These are phyloP conservation scores for Gephyroberyx darwinii DNA, from an alignment of 2,797 vertebrate species.

Conservation along the genomic window DNA sequence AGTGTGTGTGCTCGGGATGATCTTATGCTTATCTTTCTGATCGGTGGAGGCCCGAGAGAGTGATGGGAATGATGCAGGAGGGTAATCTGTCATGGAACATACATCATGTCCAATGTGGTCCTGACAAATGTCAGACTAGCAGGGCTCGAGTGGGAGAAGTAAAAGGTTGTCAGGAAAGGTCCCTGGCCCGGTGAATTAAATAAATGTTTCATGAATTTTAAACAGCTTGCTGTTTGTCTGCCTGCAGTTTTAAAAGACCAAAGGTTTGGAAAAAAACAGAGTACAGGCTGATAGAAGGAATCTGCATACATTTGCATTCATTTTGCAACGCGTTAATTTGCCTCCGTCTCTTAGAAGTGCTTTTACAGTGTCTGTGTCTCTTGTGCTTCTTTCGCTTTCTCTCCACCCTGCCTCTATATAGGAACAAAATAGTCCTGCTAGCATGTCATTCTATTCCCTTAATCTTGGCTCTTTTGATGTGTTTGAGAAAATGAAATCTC, in stretches of 20 bases:
- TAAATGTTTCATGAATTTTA: conserved; percentile 84
- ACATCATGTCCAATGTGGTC: conserved; percentile 69
- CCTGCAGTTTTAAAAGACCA: conserved; percentile 81
- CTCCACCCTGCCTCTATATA: conserved; percentile 26
- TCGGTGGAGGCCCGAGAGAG: conserved; percentile 58
- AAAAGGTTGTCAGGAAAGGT: conserved; percentile 78
- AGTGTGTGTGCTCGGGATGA: conserved; percentile 34
- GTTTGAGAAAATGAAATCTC: conserved; percentile 44
- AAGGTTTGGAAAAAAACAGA: conserved; percentile 70
- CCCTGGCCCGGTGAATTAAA: conserved; percentile 77
- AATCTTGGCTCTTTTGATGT: conserved; percentile 68
- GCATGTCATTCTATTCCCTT: conserved; percentile 56
- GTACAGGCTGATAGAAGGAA: conserved; percentile 76
- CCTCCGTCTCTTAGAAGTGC: conserved; percentile 68
- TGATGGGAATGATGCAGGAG: conserved; percentile 58
- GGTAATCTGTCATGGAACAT: conserved; percentile 70
- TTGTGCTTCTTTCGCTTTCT: conserved; percentile 51
- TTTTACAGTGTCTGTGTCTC: conserved; percentile 63
- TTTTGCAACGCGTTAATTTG: conserved; percentile 81
- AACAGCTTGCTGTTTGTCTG: conserved; percentile 80
- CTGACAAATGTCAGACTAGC: conserved; percentile 74
- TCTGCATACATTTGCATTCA: conserved; percentile 86
- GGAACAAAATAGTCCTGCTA: conserved; percentile 59
- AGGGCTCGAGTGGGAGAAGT: conserved; percentile 62
- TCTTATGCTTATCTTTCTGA: conserved; percentile 51